Base-by-base conservation (phyloP, 2,888 invertebrate genomes). In the Philhelius pedissequus region DNA sequence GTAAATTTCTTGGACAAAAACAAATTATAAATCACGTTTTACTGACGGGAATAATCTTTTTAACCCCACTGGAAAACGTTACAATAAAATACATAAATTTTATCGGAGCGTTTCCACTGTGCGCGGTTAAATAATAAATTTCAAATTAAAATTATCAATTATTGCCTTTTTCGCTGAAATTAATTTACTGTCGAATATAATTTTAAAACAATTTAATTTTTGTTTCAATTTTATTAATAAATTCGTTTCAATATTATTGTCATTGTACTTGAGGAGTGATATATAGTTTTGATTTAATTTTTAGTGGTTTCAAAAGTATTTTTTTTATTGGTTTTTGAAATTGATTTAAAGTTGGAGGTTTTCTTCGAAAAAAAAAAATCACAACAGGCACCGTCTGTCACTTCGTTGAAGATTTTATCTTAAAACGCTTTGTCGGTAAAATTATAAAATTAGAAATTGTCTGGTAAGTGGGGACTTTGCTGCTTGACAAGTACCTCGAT, bases 11-110 rank as follows among this genome's bases (percentile, higher is more conserved):
- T 43, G 45, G 71, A 62, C 60, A 25, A 40, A 73, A 68, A 74
- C 66, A 79, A 73, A 73, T 73, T 73, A 60, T 79, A 79, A 79
- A 79, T 74, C 79, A 79, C 73, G 68, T 52, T 38, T 27, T 60
- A 70, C 71, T 71, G 66, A 68, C 25, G 45, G 54, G 38, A 38
- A 66, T 82, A 76, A 76, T 76, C 76, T 40, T 52, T 56, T 76
- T 43, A 76, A 60, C 58, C 71, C 58, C 30, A 22, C 52, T 58
- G 70, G 4, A 48, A 48, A 71, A 68, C 71, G 62, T 56, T 32
- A 48, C 27, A 35, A 27, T 45, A 69, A 50, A n/a, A n/a, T n/a
- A n/a, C 52, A 62, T 30, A 75, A 40, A 20, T 35, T 25, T 25
- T 8, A 56, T 25, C 7, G 30, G 20, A 43, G 15, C n/a, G 5